A percentile compares a stretch with the other conserved stretches of the same genome.
Conservation (phyloP, 2,797 vertebrate species). For the Liparis tanakae region DNA sequence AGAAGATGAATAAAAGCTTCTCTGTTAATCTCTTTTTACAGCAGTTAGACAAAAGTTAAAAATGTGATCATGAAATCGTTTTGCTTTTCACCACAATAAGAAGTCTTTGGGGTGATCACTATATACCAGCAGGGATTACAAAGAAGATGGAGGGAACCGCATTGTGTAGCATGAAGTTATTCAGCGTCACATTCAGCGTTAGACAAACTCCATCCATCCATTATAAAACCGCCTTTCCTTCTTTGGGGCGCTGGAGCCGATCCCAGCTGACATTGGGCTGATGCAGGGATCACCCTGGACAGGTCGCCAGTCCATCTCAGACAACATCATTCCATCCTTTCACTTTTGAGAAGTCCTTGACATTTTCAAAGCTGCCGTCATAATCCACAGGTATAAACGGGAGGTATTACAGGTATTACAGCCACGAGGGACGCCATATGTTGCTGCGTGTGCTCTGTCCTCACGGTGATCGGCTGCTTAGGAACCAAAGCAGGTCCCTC, state of each 20-base stretch:
- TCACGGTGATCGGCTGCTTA: conserved; percentile 36
- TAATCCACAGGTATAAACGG: conserved; percentile 59
- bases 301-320: background rate
- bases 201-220: background rate
- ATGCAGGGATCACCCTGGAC: no score
- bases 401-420: conserved; percentile 59
- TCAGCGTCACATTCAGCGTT: background rate
- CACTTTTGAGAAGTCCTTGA: conserved; percentile 58
- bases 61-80: background rate
- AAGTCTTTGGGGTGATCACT: background rate
- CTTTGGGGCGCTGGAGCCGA: background rate
- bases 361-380: conserved; percentile 58
- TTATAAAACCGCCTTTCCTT: background rate
- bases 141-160: background rate
- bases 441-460: conserved; percentile 39
- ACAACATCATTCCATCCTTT: conserved; percentile 15
- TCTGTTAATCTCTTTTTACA: background rate
- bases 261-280: no score
- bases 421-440: conserved; percentile 49
- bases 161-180: background rate
- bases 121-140: background rate
- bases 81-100: background rate
- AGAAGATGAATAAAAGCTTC: background rate
- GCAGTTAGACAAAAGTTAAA: background rate
- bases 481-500: conserved; percentile 34